Evolutionary conservation across 2,113 vertebrate species (phyloP), one percentile per base, ranked within the genome.

Genomic region (Hydropotes inermis): DNA sequence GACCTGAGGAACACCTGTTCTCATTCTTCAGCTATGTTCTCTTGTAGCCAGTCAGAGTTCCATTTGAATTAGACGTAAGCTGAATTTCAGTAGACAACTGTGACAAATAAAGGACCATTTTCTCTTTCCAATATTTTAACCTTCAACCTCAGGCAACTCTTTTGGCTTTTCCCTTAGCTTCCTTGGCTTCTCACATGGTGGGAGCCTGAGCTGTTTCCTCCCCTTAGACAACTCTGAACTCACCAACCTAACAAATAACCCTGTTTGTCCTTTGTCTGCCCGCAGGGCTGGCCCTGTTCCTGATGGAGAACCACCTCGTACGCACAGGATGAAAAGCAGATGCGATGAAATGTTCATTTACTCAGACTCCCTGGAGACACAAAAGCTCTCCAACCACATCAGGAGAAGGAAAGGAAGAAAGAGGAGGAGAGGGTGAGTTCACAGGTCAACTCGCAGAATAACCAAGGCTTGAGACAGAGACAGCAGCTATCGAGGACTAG

Each of bases 111-210:
- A 89, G 45, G 43, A 91, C 67, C 27, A n/a, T 61, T 95, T 89
- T 94, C 50, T 94, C 61, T 95, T 95, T 39, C 60, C 39, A 50
- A 61, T 96, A 81, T 76, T 91, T 97, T 83, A 94, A 93, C 19
- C 83, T 89, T 79, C 39, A 67, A 83, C 45, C 43, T 27, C 43
- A 21, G 43, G 45, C 78, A 87, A 67, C 30, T 87, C 92, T 84
- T 52, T 36, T 16, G 28, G 30, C 16, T 91, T 84, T 94, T 61
- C 58, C 55, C 58, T n/a, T 27, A 93, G 39, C 15, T n/a, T 82
- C 94, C 85, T 43, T 76, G 82, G 88, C 64, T 87, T 94, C 39
- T 90, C 78, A 36, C 33, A 28, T 45, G 45, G 16, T 54, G 87
- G 39, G 30, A 90, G 30, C 52, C 39, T 58, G 36, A 78, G 55